These are phyloP conservation scores for Pseudococcus longispinus DNA, from an alignment of 2,888 invertebrate species.

Conservation along the genomic window DNA sequence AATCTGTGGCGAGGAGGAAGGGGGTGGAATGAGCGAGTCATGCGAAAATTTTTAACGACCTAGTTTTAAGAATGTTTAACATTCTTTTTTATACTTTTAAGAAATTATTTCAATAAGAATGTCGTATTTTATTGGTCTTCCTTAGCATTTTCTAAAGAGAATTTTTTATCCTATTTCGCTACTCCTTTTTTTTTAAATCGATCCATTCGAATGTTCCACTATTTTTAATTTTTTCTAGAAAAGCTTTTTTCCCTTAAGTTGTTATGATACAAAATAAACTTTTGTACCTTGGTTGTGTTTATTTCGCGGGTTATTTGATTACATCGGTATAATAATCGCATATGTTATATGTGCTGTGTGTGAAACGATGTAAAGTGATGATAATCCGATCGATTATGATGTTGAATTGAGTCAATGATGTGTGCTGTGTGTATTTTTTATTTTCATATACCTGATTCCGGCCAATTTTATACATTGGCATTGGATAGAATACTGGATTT, in stretches of 20 bases:
- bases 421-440: too few species aligned
- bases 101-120: neutral
- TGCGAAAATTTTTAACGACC: neutral
- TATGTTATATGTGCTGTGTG: neutral
- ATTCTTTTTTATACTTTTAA: neutral
- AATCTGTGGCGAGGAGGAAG: neutral
- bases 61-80: neutral
- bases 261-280: slow-evolving; percentile 23
- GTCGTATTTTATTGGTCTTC: slow-evolving; percentile 24
- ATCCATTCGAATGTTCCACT: slow-evolving; percentile 3
- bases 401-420: too few species aligned
- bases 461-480: too few species aligned
- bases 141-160: slow-evolving; percentile 5
- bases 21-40: neutral
- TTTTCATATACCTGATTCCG: too few species aligned
- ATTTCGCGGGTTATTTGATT: slow-evolving; percentile 1
- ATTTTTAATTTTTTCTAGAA: slow-evolving; percentile 28
- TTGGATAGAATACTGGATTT: too few species aligned
- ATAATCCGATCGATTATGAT: neutral
- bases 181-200: neutral
- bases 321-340: neutral
- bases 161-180: slow-evolving; percentile 32
- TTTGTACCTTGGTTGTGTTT: slow-evolving; percentile 25
- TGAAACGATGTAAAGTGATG: neutral
- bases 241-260: neutral